These are phyloP conservation scores for Drosophila sulfurigaster DNA, from an alignment of 1,140 invertebrate species.

Conservation along the genomic window DNA sequence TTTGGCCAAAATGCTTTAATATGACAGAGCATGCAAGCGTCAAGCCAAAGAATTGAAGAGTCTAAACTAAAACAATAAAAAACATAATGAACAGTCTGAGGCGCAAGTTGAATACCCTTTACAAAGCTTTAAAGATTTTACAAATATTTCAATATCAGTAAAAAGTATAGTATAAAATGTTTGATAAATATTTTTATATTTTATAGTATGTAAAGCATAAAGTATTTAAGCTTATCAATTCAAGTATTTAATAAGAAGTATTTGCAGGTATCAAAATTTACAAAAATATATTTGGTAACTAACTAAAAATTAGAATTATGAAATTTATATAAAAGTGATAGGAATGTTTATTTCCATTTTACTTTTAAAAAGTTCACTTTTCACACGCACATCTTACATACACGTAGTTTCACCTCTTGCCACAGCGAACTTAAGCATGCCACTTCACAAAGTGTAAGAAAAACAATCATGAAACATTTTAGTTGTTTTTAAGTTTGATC, in stretches of 20 bases:
- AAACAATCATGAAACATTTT: conserved; percentile 52
- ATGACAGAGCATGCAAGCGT: conserved; percentile 55
- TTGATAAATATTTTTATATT: background rate
- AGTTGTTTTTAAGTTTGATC: conserved; percentile 10
- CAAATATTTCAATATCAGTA: background rate
- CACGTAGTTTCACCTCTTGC: background rate
- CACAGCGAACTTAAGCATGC: background rate
- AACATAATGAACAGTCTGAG: too few relatives aligned
- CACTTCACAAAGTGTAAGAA: background rate
- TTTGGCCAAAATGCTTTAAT: conserved; percentile 45
- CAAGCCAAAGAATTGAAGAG: conserved; percentile 32
- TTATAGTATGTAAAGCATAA: too few relatives aligned
- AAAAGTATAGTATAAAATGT: background rate
- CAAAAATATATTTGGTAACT: too few relatives aligned
- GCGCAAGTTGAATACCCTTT: conserved; percentile 16
- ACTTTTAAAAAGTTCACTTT: too few relatives aligned
- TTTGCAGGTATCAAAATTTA: too few relatives aligned
- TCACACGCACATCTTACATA: too few relatives aligned
- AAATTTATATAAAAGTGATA: too few relatives aligned
- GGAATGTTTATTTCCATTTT: too few relatives aligned
- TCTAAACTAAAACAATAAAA: background rate
- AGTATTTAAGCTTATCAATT: too few relatives aligned
- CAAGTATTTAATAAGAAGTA: too few relatives aligned
- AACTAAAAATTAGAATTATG: too few relatives aligned
- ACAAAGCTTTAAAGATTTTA: too few relatives aligned